These are phyloP conservation scores for Cylas formicarius DNA, from an alignment of 1,140 invertebrate genomes.

Conservation along the genomic window DNA sequence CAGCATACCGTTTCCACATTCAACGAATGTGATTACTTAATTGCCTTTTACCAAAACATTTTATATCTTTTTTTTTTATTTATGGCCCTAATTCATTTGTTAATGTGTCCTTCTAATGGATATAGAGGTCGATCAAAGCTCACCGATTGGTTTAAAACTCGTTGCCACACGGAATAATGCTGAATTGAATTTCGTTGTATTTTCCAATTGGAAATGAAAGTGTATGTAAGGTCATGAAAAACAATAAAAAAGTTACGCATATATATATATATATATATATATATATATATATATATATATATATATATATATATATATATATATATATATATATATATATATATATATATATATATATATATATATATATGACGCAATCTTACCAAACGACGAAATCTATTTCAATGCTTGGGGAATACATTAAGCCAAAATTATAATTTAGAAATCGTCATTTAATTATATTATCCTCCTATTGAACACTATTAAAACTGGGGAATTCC, in stretches of 20 bases:
- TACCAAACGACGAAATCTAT: background rate
- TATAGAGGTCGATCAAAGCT: background rate
- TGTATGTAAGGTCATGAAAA: background rate
- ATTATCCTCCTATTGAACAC: too few species aligned
- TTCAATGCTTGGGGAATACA: background rate
- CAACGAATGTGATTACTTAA: too few species aligned
- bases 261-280: constrained; percentile 5
- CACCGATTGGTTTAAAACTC: constrained; percentile 1
- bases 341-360: constrained; percentile 6
- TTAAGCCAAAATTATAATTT: constrained; percentile 15
- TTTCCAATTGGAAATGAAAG: constrained; percentile 1
- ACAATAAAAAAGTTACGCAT: background rate
- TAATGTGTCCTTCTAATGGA: background rate
- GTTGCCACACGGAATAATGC: background rate
- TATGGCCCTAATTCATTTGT: too few species aligned
- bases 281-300: constrained; percentile 7
- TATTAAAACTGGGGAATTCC: too few species aligned
- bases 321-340: constrained; percentile 7
- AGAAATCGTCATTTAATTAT: too few species aligned
- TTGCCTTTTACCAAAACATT: constrained; percentile 17
- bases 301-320: constrained; percentile 7
- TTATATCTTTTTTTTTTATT: too few species aligned
- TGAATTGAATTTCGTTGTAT: background rate
- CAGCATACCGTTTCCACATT: too few species aligned
- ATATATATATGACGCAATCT: background rate